Evolutionary conservation across 2,888 invertebrate genomes (phyloP).

Genomic region (Spialia ferax): DNA sequence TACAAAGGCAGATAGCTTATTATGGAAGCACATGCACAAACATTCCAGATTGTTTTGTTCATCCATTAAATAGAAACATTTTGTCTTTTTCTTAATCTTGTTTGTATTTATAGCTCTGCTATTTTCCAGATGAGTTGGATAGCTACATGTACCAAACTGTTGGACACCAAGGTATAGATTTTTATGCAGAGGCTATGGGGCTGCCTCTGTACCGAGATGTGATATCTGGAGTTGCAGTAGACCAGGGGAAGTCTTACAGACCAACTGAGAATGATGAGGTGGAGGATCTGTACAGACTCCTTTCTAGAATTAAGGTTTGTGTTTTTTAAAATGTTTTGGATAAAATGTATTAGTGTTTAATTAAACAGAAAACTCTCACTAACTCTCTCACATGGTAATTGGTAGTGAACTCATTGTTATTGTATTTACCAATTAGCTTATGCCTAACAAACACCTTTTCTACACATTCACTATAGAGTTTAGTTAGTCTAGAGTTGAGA

Average conservation of each 20-base stretch:
- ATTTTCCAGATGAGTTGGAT: slow-evolving; percentile 93
- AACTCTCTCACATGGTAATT: too few relatives aligned
- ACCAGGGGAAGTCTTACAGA: slow-evolving; percentile 92
- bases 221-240: slow-evolving; percentile 94
- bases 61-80: not conserved
- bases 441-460: too few relatives aligned
- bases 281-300: slow-evolving; percentile 96
- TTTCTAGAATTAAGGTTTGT: slow-evolving; percentile 91
- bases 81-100: not conserved
- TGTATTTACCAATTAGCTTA: too few relatives aligned
- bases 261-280: slow-evolving; percentile 97
- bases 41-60: not conserved
- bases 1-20: not conserved
- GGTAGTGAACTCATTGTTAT: too few relatives aligned
- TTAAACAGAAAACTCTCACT: too few relatives aligned
- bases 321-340: not conserved
- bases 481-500: too few relatives aligned
- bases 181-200: slow-evolving; percentile 97
- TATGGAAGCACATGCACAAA: not conserved
- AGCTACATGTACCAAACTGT: slow-evolving; percentile 99
- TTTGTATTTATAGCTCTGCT: not conserved
- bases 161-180: slow-evolving; percentile 97
- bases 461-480: too few relatives aligned
- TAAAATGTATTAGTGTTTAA: too few relatives aligned
- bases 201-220: slow-evolving; percentile 95